A percentile compares a stretch with the other conserved stretches of the same genome.
These are phyloP conservation scores for Pentalonia nigronervosa DNA, from an alignment of 1,140 invertebrate species.

Conservation along the genomic window DNA sequence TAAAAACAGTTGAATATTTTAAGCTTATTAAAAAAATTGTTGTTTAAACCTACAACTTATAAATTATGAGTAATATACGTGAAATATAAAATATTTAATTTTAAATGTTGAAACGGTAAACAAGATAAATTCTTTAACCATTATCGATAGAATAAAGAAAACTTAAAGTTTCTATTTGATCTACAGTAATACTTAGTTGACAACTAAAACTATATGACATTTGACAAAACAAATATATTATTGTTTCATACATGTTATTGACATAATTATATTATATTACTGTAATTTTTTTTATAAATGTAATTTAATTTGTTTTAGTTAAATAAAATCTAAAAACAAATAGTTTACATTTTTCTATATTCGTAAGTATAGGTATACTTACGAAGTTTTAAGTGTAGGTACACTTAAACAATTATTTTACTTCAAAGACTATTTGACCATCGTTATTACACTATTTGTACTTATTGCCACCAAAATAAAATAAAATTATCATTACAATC, in stretches of 20 bases:
- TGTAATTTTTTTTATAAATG: neutral
- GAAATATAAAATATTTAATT: neutral
- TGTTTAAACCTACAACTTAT: neutral
- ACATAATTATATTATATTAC: neutral
- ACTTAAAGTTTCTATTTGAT: neutral
- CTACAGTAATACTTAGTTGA: neutral
- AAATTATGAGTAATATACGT: neutral
- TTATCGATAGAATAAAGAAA: neutral
- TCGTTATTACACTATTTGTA: neutral
- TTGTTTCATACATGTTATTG: no score
- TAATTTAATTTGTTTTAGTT: neutral
- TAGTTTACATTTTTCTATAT: neutral
- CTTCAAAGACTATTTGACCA: neutral
- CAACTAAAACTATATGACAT: neutral
- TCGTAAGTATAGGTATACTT: neutral
- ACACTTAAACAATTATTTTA: neutral
- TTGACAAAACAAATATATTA: neutral
- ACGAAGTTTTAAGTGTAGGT: neutral
- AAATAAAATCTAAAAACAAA: neutral
- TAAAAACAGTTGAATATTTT: neutral
- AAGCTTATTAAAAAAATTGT: neutral
- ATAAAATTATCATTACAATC: conserved; percentile 10
- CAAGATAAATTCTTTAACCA: neutral
- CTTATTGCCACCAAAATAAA: neutral
- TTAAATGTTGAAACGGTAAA: neutral